Conservation (phyloP, 2,888 invertebrate species). For the Archaeoteleia sp. region DNA sequence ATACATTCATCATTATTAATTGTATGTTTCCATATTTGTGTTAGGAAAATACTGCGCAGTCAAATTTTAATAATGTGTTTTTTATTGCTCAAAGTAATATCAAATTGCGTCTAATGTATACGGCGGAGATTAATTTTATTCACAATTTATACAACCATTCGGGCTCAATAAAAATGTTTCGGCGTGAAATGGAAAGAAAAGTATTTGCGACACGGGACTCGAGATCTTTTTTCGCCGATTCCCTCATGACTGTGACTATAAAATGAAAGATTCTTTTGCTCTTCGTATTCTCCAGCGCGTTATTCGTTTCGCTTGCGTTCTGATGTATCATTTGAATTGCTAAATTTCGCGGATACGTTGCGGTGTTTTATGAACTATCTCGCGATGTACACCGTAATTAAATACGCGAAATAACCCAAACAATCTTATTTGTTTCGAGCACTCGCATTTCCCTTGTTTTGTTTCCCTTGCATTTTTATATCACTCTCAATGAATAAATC, state of each 20-base stretch:
- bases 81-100: too few relatives aligned
- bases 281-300: conserved; percentile 9
- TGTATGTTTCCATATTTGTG: too few relatives aligned
- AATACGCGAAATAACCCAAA: conserved; percentile 13
- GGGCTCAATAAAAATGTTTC: not conserved
- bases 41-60: too few relatives aligned
- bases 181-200: conserved; percentile 1
- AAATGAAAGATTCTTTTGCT: conserved; percentile 21
- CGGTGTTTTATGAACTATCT: conserved; percentile 11
- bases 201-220: conserved; percentile 6
- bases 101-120: too few relatives aligned
- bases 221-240: conserved; percentile 5
- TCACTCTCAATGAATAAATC: not conserved
- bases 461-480: not conserved
- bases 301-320: not conserved
- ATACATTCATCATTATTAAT: too few relatives aligned
- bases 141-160: too few relatives aligned
- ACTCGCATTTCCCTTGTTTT: not conserved
- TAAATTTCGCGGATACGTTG: conserved; percentile 7
- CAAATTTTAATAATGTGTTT: too few relatives aligned
- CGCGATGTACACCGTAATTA: conserved; percentile 7
- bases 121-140: too few relatives aligned
- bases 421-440: conserved; percentile 1
- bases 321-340: conserved; percentile 14
- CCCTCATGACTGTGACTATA: conserved; percentile 10